Evolutionary conservation across 2,113 vertebrate species (phyloP).

Genomic region (Glareola pratincola): DNA sequence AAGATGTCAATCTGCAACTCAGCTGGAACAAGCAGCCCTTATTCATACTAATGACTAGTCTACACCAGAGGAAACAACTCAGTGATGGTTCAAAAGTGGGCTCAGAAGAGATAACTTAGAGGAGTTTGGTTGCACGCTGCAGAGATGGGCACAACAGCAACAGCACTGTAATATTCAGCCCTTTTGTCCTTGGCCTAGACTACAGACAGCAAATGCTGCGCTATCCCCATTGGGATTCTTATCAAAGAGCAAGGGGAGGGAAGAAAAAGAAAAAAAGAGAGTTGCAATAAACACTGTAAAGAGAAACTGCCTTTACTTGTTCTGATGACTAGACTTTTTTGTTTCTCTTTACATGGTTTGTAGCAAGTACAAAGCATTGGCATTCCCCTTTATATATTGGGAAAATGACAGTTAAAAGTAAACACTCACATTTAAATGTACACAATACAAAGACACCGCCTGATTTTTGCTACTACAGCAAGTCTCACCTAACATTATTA

Average conservation of each 20-base stretch:
- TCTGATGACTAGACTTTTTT: slow-evolving; percentile 2
- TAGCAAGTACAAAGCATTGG: background rate
- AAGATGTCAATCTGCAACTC: background rate
- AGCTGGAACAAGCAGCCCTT: background rate
- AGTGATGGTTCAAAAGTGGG: background rate
- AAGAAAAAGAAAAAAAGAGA: background rate
- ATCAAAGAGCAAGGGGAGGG: background rate
- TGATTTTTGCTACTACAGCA: background rate
- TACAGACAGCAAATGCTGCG: background rate
- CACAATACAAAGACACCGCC: background rate
- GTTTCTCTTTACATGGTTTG: background rate
- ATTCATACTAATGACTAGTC: background rate
- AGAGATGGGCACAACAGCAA: background rate
- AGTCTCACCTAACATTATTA: background rate
- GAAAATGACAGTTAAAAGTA: slow-evolving; percentile 25
- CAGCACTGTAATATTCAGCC: background rate
- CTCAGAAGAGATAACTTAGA: background rate
- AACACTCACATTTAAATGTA: background rate
- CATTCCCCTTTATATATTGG: background rate
- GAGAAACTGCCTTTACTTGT: slow-evolving; percentile 20
- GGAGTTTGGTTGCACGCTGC: background rate
- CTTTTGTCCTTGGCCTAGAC: background rate
- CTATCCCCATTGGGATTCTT: background rate
- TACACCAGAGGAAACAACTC: background rate
- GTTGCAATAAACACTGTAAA: background rate